Base-by-base conservation (phyloP, 2,797 vertebrate genomes). In the Coracias cyanogaster region DNA sequence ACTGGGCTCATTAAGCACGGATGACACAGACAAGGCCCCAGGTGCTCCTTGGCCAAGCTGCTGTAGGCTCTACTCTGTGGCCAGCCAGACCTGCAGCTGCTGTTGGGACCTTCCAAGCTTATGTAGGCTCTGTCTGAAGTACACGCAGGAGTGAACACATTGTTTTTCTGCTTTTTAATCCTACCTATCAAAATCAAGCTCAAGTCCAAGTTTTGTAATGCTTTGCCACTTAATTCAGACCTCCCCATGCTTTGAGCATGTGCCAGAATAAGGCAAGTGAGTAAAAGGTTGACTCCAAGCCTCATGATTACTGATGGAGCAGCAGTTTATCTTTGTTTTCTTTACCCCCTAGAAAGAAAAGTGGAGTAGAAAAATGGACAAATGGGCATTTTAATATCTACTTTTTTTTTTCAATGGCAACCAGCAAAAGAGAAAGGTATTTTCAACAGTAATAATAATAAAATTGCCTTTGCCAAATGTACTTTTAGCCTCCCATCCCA, bases 71-170 rank as follows among this genome's bases (percentile, higher is more conserved):
- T 46, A 81, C 57, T 74, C 39, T 28, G 5, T 3, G 45, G 71
- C 54, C 54, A 89, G 87, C 15, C 87, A 69, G 54, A 60, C 57
- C 73, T 60, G 70, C 91, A 94, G 91, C 81, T 92, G 86, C 86
- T 94, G 54, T 93, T 84, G 91, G 66, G 89, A 87, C 84, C 66
- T 89, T 69, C 67, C 55, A 25, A 43, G 82, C 58, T 95, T 88
- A 86, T 74, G 22, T 9, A 35, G 52, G 66, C 57, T 84, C 86
- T 70, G 21, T 15, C 37, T 46, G 86, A 86, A 57, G 64, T 7
- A 14, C 58, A 26, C 0, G 0, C 46, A 61, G 78, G 35, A 74
- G 52, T 8, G 21, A 72, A 20, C 62, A 82, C 66, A 3, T 49
- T 33, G 49, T 17, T 76, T 46, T 52, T 26, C 78, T 77, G 78